These are phyloP conservation scores for Thysanoteuthis rhombus DNA, from an alignment of 2,888 invertebrate species.

Conservation along the genomic window DNA sequence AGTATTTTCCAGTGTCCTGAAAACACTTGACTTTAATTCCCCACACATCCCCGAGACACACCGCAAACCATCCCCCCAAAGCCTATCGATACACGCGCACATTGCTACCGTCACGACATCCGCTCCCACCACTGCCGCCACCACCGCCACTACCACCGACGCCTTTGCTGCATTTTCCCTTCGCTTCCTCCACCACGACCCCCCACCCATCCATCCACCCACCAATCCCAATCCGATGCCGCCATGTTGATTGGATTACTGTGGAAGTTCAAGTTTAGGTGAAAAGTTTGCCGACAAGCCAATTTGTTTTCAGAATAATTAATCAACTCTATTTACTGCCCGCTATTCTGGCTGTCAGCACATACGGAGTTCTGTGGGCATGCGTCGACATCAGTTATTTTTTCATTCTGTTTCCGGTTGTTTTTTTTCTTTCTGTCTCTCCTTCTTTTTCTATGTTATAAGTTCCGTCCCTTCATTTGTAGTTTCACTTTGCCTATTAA, in stretches of 20 bases:
- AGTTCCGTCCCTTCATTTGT: neutral
- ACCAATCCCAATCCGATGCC: neutral
- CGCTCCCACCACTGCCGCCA: neutral
- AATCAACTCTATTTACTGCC: neutral
- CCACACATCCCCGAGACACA: neutral
- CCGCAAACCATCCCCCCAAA: neutral
- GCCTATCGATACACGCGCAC: neutral
- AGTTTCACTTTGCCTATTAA: neutral
- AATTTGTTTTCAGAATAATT: slow-evolving; percentile 1
- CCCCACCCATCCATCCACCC: too few relatives aligned
- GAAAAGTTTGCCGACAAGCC: neutral
- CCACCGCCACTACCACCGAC: neutral
- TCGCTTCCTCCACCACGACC: neutral
- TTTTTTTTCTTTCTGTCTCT: neutral
- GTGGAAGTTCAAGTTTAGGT: neutral
- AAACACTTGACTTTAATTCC: neutral
- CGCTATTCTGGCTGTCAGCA: neutral
- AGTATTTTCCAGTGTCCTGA: neutral
- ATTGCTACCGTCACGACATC: neutral
- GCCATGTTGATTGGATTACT: neutral
- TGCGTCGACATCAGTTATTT: neutral
- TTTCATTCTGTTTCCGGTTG: neutral
- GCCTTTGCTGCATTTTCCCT: neutral
- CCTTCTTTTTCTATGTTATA: neutral
- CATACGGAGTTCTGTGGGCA: neutral